These are phyloP conservation scores for Gonatopus flavifemur DNA, from an alignment of 1,140 invertebrate species.

Conservation along the genomic window DNA sequence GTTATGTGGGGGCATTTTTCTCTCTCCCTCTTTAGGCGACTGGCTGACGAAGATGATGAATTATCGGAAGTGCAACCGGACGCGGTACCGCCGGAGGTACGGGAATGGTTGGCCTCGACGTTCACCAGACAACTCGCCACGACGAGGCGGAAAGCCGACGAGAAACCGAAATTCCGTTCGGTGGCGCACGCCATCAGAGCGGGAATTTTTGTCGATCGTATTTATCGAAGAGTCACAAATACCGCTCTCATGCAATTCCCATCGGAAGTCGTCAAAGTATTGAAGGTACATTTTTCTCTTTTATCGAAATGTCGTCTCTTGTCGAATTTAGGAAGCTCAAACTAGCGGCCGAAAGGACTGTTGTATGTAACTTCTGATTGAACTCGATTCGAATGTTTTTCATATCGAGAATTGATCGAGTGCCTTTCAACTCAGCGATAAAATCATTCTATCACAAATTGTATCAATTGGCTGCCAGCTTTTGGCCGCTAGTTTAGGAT, in stretches of 20 bases:
- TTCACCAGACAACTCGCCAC: constrained; percentile 88
- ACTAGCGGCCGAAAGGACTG: no score
- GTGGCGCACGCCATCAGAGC: constrained; percentile 97
- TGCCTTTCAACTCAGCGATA: no score
- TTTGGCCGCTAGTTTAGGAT: no score
- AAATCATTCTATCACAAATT: no score
- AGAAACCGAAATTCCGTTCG: constrained; percentile 86
- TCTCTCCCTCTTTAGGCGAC: constrained; percentile 60
- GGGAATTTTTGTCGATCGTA: constrained; percentile 96
- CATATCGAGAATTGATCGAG: no score
- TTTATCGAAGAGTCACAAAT: constrained; percentile 86
- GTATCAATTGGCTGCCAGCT: no score
- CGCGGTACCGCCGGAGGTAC: constrained; percentile 91
- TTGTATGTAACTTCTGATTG: no score
- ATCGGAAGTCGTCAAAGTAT: constrained; percentile 79
- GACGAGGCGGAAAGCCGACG: constrained; percentile 72
- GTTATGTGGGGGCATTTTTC: constrained; percentile 1
- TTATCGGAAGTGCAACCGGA: constrained; percentile 94
- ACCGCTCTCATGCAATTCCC: constrained; percentile 88
- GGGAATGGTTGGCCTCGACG: constrained; percentile 97
- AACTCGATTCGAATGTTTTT: no score
- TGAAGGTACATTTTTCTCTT: no score
- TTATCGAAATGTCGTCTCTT: no score
- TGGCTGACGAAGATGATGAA: constrained; percentile 90
- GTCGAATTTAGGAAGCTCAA: no score